phyloP scores from a whole-genome alignment of 2,797 vertebrate species.

The Gambusia yucatana region DNA sequence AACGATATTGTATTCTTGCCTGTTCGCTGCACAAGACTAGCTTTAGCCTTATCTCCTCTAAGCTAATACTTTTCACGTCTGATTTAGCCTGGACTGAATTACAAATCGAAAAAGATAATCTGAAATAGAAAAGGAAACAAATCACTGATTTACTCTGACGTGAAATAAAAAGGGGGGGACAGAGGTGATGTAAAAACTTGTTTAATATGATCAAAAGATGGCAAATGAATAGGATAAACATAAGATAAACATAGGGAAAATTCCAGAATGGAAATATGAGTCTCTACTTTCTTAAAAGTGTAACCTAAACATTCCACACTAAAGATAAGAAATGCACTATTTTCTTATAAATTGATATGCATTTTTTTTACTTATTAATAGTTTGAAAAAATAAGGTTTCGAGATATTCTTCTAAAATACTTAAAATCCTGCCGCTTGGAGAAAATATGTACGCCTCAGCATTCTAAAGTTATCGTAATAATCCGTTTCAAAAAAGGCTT shows the following conservation, averaged over 20 bases:
- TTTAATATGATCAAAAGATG: slow-evolving; percentile 25
- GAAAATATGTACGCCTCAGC: background rate
- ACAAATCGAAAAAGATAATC: slow-evolving; percentile 47
- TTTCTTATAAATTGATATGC: background rate
- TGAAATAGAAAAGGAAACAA: slow-evolving; percentile 18
- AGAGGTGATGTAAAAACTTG: background rate
- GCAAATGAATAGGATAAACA: background rate
- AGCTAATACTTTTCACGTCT: slow-evolving; percentile 54
- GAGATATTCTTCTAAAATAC: background rate
- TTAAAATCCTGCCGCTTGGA: background rate
- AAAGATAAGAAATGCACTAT: background rate
- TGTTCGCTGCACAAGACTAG: slow-evolving; percentile 46
- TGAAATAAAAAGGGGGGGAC: slow-evolving; percentile 5
- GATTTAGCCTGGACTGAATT: slow-evolving; percentile 57
- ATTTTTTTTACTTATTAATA: background rate
- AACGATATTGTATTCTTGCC: slow-evolving; percentile 53
- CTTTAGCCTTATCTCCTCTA: slow-evolving; percentile 48
- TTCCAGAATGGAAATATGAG: background rate
- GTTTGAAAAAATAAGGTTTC: background rate
- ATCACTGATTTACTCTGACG: slow-evolving; percentile 34
- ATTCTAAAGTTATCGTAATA: background rate
- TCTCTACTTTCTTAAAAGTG: background rate
- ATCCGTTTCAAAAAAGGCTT: background rate
- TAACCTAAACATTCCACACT: background rate
- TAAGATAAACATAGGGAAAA: background rate